phyloP scores from a whole-genome alignment of 2,113 vertebrate genomes.

The Uropsilus gracilis region DNA sequence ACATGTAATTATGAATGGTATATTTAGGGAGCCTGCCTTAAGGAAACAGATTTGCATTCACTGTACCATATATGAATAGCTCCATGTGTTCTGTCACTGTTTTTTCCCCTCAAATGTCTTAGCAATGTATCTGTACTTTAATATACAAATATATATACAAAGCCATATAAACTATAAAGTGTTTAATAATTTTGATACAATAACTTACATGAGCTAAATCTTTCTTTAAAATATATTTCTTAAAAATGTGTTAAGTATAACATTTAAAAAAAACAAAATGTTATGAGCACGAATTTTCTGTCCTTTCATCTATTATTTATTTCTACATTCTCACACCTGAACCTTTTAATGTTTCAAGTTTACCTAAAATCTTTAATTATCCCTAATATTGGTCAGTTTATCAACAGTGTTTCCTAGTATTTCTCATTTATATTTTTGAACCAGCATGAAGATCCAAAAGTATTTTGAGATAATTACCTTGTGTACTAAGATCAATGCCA shows the following conservation, averaged over 20 bases:
- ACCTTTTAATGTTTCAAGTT: not conserved
- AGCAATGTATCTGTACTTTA: conserved; percentile 35
- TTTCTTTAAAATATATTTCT: not conserved
- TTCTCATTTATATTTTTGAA: not conserved
- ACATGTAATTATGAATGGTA: conserved; percentile 58
- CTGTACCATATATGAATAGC: conserved; percentile 35
- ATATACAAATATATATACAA: not conserved
- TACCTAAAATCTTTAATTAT: not conserved
- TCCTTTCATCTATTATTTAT: not conserved
- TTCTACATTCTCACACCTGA: not conserved
- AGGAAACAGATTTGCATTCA: conserved; percentile 24
- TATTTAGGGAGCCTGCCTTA: conserved; percentile 50
- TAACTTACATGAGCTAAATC: not conserved
- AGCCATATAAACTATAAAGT: conserved; percentile 1
- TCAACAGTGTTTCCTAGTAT: not conserved
- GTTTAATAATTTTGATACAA: not conserved
- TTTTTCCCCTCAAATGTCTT: not conserved
- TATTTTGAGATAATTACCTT: not conserved
- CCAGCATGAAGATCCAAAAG: not conserved
- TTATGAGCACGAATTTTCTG: not conserved
- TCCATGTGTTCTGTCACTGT: not conserved
- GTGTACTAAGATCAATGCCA: not conserved
- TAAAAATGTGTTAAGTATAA: not conserved
- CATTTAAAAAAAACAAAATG: not conserved
- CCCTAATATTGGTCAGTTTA: not conserved